A percentile compares a stretch with the other conserved stretches of the same genome.
phyloP scores from a whole-genome alignment of 1,140 invertebrate species.

The Cryptotermes secundus region DNA sequence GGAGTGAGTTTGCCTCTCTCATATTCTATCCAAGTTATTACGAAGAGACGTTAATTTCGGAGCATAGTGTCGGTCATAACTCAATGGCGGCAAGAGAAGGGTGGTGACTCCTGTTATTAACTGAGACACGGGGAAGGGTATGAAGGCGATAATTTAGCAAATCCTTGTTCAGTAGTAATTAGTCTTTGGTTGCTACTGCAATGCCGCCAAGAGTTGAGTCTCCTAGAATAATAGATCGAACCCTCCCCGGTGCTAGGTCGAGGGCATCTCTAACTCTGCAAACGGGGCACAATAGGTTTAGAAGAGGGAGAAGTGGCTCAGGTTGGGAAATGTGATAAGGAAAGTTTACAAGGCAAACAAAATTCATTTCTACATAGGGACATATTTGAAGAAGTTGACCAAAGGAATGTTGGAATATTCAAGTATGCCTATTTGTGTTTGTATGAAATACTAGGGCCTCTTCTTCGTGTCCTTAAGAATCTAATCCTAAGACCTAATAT shows the following conservation, averaged over 20 bases:
- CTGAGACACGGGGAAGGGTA: background rate
- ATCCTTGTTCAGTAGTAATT: constrained; percentile 13
- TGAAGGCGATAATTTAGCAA: background rate
- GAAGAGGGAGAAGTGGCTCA: background rate
- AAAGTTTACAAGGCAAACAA: background rate
- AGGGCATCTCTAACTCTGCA: background rate
- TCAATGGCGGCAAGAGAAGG: background rate
- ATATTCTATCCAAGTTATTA: no score
- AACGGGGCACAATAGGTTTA: background rate
- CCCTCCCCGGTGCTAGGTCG: background rate
- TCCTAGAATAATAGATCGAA: background rate
- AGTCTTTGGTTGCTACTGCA: background rate
- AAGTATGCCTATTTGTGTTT: no score
- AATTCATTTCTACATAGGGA: no score
- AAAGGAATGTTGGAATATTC: no score
- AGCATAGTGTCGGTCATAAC: background rate
- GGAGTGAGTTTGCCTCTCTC: no score
- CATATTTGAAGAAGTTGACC: no score
- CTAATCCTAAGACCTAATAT: no score
- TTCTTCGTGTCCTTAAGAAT: no score
- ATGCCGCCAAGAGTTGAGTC: background rate
- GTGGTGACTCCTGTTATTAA: constrained; percentile 11
- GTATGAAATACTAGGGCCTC: no score
- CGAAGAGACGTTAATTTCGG: no score
- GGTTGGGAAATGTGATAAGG: background rate